phyloP scores from a whole-genome alignment of 2,888 invertebrate species.

The Melanchra persicariae region DNA sequence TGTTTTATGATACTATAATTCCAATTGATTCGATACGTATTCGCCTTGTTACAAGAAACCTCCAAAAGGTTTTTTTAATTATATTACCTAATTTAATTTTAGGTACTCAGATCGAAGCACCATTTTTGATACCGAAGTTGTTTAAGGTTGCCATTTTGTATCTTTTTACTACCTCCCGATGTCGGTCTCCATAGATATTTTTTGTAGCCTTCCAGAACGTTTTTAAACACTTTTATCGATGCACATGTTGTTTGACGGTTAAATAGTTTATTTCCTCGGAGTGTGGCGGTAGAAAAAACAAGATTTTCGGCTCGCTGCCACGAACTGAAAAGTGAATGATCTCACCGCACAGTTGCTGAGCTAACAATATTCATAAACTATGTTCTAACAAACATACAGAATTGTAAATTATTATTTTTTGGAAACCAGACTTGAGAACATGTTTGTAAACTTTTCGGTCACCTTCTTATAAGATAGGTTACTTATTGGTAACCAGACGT shows the following conservation, averaged over 20 bases:
- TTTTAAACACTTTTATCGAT: conserved; percentile 38
- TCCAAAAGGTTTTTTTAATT: no score
- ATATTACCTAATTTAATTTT: no score
- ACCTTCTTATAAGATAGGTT: conserved; percentile 1
- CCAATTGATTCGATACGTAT: no score
- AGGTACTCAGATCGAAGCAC: no score
- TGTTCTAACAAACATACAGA: conserved; percentile 38
- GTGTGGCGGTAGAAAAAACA: conserved; percentile 47
- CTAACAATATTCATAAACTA: conserved; percentile 56
- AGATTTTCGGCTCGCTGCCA: conserved; percentile 65
- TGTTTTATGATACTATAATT: no score
- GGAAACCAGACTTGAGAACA: conserved; percentile 6
- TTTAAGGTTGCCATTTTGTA: not conserved
- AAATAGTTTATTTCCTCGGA: conserved; percentile 57
- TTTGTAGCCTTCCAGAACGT: not conserved
- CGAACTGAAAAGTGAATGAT: conserved; percentile 54
- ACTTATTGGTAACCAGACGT: no score
- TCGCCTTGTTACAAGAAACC: no score
- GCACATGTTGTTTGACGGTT: conserved; percentile 41
- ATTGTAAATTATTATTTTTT: conserved; percentile 21
- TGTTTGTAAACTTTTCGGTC: conserved; percentile 9
- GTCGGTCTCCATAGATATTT: not conserved
- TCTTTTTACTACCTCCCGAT: not conserved
- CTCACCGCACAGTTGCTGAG: conserved; percentile 48
- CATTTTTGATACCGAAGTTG: no score